phyloP scores from a whole-genome alignment of 2,113 vertebrate genomes.

The Serilophus lunatus region DNA sequence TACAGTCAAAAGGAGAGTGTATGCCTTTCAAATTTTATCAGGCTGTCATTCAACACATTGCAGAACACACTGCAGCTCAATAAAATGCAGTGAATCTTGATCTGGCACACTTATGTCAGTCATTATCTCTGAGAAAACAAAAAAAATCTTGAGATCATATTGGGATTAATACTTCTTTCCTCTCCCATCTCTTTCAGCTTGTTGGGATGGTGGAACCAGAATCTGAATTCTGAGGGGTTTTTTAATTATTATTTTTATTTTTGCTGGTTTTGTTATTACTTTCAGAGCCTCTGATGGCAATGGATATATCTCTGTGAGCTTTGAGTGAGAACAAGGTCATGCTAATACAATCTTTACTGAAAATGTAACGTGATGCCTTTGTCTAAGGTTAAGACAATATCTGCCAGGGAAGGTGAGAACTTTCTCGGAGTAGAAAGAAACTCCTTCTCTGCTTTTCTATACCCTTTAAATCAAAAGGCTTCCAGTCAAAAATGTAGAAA shows the following conservation, averaged over 20 bases:
- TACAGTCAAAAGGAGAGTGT: background rate
- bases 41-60: background rate
- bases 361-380: background rate
- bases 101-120: background rate
- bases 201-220: background rate
- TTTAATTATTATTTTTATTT: background rate
- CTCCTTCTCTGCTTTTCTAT: too few relatives aligned
- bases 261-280: background rate
- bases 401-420: too few relatives aligned
- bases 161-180: background rate
- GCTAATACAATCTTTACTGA: background rate
- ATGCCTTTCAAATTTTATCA: background rate
- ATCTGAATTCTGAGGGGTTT: background rate
- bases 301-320: background rate
- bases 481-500: too few relatives aligned
- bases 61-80: background rate
- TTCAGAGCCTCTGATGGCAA: background rate
- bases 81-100: background rate
- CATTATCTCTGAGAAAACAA: background rate
- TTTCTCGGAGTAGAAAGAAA: too few relatives aligned
- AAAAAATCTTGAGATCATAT: background rate
- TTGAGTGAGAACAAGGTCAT: background rate
- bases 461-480: too few relatives aligned
- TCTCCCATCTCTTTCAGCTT: background rate
- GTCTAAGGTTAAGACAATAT: too few relatives aligned